Evolutionary conservation across 2,888 invertebrate species (phyloP).

Genomic region (Dolomedes plantarius): DNA sequence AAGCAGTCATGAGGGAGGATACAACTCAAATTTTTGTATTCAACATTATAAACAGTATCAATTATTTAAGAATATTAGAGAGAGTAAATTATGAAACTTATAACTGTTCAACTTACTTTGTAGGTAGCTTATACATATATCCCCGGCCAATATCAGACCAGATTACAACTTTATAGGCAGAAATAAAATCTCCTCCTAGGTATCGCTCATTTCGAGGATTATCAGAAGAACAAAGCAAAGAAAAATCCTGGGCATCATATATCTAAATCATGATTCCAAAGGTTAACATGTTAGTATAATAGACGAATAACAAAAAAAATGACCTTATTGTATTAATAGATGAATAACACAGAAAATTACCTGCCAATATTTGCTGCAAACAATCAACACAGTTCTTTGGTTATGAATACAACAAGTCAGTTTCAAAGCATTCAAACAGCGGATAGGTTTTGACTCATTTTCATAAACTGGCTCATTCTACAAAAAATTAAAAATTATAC

Average conservation of each 20-base stretch:
- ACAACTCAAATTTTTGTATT: too few relatives aligned
- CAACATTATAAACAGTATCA: too few relatives aligned
- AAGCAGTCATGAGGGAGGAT: too few relatives aligned
- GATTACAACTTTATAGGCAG: constrained; percentile 92
- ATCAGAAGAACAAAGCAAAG: constrained; percentile 92
- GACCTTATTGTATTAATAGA: too few relatives aligned
- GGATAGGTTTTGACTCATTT: constrained; percentile 96
- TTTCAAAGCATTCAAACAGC: constrained; percentile 93
- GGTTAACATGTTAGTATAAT: neutral
- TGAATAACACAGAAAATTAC: too few relatives aligned
- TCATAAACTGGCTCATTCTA: constrained; percentile 83
- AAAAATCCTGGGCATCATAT: constrained; percentile 93
- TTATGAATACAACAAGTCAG: constrained; percentile 96
- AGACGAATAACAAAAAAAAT: too few relatives aligned
- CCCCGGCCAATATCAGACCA: constrained; percentile 98
- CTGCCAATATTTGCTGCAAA: constrained; percentile 98
- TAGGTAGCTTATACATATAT: constrained; percentile 95
- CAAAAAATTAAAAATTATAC: too few relatives aligned
- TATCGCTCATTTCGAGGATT: constrained; percentile 93
- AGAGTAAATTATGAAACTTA: too few relatives aligned
- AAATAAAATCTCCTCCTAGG: constrained; percentile 96
- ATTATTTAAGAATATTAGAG: too few relatives aligned
- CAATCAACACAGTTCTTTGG: constrained; percentile 96
- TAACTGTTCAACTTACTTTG: constrained; percentile 94
- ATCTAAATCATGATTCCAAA: constrained; percentile 79